These are phyloP conservation scores for Gavialis gangeticus DNA, from an alignment of 2,113 vertebrate species.

Conservation along the genomic window DNA sequence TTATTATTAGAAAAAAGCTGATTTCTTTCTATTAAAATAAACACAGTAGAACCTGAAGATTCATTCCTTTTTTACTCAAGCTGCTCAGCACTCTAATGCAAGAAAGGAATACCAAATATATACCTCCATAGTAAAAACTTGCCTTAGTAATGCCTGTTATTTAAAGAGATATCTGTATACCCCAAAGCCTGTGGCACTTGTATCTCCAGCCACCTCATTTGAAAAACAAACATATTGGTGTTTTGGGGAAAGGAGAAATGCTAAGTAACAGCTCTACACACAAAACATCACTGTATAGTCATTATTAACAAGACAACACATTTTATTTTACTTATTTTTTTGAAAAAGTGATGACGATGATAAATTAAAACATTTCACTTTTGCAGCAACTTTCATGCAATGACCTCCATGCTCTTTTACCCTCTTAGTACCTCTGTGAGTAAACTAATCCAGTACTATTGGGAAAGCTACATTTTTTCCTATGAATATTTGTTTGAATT, in stretches of 20 bases:
- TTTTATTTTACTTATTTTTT: neutral
- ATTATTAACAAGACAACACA: neutral
- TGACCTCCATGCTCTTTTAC: neutral
- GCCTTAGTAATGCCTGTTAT: neutral
- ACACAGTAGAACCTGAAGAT: neutral
- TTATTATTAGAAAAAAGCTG: neutral
- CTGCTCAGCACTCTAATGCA: neutral
- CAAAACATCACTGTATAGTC: neutral
- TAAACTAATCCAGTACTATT: neutral
- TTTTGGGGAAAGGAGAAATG: neutral
- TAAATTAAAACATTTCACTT: neutral
- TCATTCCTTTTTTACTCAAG: neutral
- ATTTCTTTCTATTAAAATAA: neutral
- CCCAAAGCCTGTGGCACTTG: neutral
- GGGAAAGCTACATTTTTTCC: neutral
- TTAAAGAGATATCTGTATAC: neutral
- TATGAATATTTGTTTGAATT: neutral
- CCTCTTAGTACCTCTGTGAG: neutral
- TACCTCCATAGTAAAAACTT: neutral
- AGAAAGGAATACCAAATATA: neutral
- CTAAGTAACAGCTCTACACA: neutral
- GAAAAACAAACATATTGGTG: neutral
- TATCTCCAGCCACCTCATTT: neutral
- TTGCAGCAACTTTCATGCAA: neutral
- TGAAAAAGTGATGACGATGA: neutral